Evolutionary conservation across 2,113 vertebrate species (phyloP).

Genomic region (Isichthys henryi): DNA sequence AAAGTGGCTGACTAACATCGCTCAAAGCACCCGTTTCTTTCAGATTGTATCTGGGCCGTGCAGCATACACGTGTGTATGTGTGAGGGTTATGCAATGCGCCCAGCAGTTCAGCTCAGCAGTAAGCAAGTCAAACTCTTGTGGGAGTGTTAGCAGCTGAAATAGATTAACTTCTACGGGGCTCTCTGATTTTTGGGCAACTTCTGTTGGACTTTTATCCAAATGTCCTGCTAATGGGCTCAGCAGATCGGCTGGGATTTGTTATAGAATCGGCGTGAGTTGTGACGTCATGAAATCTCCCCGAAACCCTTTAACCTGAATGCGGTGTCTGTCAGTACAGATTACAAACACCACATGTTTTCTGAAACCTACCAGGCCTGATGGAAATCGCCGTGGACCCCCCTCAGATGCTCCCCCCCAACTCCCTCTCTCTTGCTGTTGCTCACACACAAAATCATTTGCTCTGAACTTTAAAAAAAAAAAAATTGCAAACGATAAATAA

Average conservation of each 20-base stretch:
- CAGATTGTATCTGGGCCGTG: neutral
- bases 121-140: neutral
- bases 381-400: neutral
- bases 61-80: neutral
- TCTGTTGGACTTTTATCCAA: neutral
- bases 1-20: neutral
- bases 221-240: neutral
- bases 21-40: neutral
- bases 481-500: neutral
- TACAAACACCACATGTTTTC: neutral
- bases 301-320: neutral
- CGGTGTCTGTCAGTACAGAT: neutral
- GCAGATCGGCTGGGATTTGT: slow-evolving; percentile 7
- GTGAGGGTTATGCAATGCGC: neutral
- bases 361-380: neutral
- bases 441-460: neutral
- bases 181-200: neutral
- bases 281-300: neutral
- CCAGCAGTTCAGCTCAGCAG: neutral
- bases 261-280: neutral
- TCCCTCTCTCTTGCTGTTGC: neutral
- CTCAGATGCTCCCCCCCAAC: neutral
- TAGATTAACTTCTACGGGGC: neutral
- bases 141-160: slow-evolving; percentile 7
- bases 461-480: neutral